These are phyloP conservation scores for Noturus placidus DNA, from an alignment of 2,113 vertebrate species.

Conservation along the genomic window DNA sequence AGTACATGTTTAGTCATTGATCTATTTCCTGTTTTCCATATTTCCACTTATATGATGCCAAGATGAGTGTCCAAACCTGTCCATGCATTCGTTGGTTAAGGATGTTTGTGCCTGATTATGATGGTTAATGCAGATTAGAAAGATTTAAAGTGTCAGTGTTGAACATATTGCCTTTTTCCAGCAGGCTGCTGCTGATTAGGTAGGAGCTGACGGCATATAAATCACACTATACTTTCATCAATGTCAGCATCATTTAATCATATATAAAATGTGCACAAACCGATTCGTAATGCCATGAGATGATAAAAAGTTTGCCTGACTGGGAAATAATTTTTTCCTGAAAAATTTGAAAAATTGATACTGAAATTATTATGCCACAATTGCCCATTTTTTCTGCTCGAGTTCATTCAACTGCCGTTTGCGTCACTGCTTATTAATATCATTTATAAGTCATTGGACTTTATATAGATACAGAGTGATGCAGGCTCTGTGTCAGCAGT, in stretches of 20 bases:
- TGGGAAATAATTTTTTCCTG: too few relatives aligned
- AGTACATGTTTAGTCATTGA: neutral
- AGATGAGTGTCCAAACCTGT: neutral
- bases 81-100: neutral
- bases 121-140: neutral
- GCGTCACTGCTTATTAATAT: neutral
- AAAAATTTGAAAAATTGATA: neutral
- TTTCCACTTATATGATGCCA: neutral
- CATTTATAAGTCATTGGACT: neutral
- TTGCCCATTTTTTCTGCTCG: neutral
- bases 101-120: neutral
- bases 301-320: neutral
- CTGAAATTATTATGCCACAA: neutral
- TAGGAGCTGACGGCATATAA: neutral
- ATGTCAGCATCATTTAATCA: neutral
- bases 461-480: neutral
- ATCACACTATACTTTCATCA: neutral
- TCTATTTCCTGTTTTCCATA: constrained; percentile 2
- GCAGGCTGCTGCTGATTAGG: neutral
- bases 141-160: neutral
- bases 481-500: neutral
- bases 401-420: neutral
- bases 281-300: neutral
- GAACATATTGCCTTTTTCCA: neutral
- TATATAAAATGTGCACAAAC: neutral